Evolutionary conservation across 2,888 invertebrate species (phyloP), one percentile per base, ranked within the genome.

Genomic region (Diabrotica balteata): DNA sequence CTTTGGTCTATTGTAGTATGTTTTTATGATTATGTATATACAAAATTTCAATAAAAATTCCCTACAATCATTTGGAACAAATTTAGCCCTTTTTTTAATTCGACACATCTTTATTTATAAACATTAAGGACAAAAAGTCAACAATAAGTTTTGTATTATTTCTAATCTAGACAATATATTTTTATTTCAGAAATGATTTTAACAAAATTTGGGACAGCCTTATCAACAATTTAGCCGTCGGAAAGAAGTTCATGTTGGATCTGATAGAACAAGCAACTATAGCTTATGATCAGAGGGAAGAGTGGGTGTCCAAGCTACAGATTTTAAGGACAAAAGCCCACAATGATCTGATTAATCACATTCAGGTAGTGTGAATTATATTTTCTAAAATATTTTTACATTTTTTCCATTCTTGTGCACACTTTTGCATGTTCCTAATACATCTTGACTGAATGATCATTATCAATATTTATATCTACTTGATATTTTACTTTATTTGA

Each of bases 261-360:
- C 85, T 95, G 67, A 93, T 97, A 68, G 96, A 96, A 77, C 93
- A 93, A 77, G 94, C 96, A 0, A 96, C 95, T n/a, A 87, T 91
- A 50, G 93, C 96, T 1, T 97, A 95, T 80, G 95, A 96, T 84
- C 94, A 95, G 82, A 87, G 96, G 71, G 95, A 92, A 81, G 92
- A 93, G 80, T 89, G 93, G 84, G 90, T 92, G 77, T 87, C 90
- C 66, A 96, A 95, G 83, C 87, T 96, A 60, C 89, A 92, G 71
- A 90, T 91, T 0, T 85, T 96, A 53, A 91, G 93, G 77, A 93
- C 93, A 70, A 90, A 92, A 73, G 91, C 90, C 58, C 90, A 92
- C 79, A 88, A 90, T 51, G 93, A 94, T 75, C 87, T 90, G 61
- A 85, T 88, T 75, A 80, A 87, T 9, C 91, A 91, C 77, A 87